phyloP scores from a whole-genome alignment of 2,797 vertebrate genomes.

The Enteromius argenteus region DNA sequence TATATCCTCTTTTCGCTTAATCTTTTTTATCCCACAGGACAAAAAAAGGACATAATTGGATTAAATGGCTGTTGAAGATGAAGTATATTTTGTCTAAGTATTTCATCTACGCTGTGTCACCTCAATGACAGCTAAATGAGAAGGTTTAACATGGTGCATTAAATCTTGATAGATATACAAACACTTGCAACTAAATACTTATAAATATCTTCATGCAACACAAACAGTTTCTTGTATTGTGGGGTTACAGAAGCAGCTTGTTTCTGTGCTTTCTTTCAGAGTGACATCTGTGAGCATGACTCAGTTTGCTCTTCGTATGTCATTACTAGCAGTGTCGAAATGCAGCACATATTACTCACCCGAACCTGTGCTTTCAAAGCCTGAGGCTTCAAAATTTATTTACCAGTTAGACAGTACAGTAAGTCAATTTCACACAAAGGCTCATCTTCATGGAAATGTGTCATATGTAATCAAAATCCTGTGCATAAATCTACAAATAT shows the following conservation, averaged over 20 bases:
- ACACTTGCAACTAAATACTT: neutral
- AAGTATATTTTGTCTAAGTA: constrained; percentile 15
- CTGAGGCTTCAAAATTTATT: neutral
- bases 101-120: constrained; percentile 3
- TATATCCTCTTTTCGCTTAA: constrained; percentile 8
- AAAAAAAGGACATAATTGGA: constrained; percentile 45
- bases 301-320: constrained; percentile 13
- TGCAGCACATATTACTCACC: constrained; percentile 19
- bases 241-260: constrained; percentile 22
- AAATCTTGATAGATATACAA: constrained; percentile 21
- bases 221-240: constrained; percentile 10
- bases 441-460: neutral
- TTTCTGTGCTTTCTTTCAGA: constrained; percentile 20
- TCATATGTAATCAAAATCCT: neutral
- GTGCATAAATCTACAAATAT: neutral
- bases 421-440: neutral
- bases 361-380: constrained; percentile 24
- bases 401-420: neutral
- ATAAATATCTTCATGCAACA: constrained; percentile 1
- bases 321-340: constrained; percentile 8
- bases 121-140: constrained; percentile 26
- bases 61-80: constrained; percentile 38
- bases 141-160: constrained; percentile 10
- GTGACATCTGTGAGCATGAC: constrained; percentile 28
- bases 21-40: constrained; percentile 35